Evolutionary conservation across 1,140 invertebrate genomes (phyloP).

Genomic region (Euura saliciscinereae): DNA sequence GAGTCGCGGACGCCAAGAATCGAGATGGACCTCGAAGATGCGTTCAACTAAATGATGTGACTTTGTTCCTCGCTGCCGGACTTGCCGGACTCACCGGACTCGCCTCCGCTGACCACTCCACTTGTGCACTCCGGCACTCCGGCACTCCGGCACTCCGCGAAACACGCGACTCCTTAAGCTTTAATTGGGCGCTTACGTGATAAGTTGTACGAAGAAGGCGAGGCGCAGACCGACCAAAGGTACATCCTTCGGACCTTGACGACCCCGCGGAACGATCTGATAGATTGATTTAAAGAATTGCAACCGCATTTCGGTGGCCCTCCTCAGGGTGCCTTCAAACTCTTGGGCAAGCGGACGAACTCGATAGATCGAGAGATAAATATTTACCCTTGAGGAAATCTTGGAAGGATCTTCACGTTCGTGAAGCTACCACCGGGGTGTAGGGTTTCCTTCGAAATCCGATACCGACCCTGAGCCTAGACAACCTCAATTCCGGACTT

Average conservation of each 20-base stretch:
- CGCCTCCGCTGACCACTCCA: not conserved
- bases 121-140: not conserved
- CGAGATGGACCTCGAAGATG: constrained; percentile 12
- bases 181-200: constrained; percentile 34
- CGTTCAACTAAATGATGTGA: constrained; percentile 6
- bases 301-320: not conserved
- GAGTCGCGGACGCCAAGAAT: not conserved
- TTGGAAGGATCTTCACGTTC: not conserved
- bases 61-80: not conserved
- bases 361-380: too few species aligned
- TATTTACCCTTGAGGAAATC: too few species aligned
- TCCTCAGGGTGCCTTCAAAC: too few species aligned
- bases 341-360: too few species aligned
- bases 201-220: not conserved
- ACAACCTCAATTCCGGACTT: not conserved
- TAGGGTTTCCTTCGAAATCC: not conserved
- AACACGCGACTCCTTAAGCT: constrained; percentile 30
- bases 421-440: not conserved
- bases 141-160: constrained; percentile 20
- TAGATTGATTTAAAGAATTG: not conserved
- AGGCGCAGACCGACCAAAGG: not conserved
- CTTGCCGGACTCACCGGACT: constrained; percentile 22
- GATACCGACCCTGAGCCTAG: not conserved
- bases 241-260: not conserved
- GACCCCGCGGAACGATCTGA: not conserved